Evolutionary conservation across 2,888 invertebrate species (phyloP).

Genomic region (Scaptomyza flava): DNA sequence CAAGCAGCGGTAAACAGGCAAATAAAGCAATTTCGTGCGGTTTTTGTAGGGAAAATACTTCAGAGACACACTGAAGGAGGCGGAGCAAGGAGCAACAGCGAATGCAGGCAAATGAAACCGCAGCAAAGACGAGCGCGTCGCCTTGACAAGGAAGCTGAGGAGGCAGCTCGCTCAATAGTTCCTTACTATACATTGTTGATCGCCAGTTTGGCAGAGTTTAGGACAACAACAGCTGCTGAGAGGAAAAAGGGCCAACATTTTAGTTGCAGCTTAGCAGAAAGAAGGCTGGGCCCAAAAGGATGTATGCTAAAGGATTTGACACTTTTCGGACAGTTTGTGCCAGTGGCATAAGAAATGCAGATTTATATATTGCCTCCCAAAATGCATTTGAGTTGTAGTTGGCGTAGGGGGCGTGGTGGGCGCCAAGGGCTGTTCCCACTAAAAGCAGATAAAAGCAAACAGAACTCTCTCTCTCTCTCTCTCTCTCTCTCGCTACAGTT

Average conservation of each 20-base stretch:
- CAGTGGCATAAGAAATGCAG: conserved; percentile 41
- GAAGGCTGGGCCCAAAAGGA: conserved; percentile 41
- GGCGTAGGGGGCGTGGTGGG: neutral
- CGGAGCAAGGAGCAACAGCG: conserved; percentile 7
- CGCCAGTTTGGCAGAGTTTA: conserved; percentile 24
- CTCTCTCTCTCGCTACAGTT: conserved; percentile 31
- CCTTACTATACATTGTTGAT: conserved; percentile 10
- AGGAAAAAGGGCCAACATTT: conserved; percentile 20
- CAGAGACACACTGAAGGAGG: conserved; percentile 17
- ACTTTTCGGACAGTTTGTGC: conserved; percentile 59
- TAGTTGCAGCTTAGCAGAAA: conserved; percentile 33
- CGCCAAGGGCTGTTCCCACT: conserved; percentile 3
- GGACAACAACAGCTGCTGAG: conserved; percentile 36
- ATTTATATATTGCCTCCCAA: conserved; percentile 42
- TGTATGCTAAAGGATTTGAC: conserved; percentile 58
- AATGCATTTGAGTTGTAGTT: conserved; percentile 29
- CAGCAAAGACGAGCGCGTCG: conserved; percentile 33
- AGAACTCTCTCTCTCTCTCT: conserved; percentile 25
- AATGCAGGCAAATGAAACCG: conserved; percentile 60
- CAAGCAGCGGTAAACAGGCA: conserved; percentile 44
- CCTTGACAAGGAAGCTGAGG: conserved; percentile 35
- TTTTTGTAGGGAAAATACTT: conserved; percentile 53
- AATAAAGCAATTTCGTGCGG: conserved; percentile 66
- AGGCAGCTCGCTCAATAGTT: conserved; percentile 29
- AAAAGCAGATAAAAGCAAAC: conserved; percentile 61